Base-by-base conservation (phyloP, 2,113 vertebrate species). In the Psophia crepitans region DNA sequence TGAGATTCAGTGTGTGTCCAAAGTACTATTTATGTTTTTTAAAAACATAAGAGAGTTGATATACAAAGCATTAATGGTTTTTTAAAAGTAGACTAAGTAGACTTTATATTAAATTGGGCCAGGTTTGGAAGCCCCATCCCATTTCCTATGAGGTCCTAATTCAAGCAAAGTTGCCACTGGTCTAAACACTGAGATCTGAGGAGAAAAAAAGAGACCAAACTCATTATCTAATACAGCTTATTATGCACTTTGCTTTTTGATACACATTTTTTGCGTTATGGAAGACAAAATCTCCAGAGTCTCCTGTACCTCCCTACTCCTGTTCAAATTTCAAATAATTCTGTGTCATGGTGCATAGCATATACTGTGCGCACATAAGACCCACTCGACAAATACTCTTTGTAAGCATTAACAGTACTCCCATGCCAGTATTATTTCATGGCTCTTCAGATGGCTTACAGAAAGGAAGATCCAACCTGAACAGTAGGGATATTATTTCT, bases 331-430 rank as follows among this genome's bases (percentile, higher is more conserved):
- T 90, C 27, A 43, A 1, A 1, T 32, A 4, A 3, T 28, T 61
- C 68, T 71, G 58, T 13, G 44, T 21, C 3, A 3, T n/a, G 3
- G 28, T 15, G 12, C 1, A 0, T 33, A 56, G 1, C 11, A 23
- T 39, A 22, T 44, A 83, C 27, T 57, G 22, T 19, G 9, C 8
- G 10, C 33, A 35, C 1, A 2, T 12, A 35, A 84, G 12, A 69
- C 14, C 4, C 3, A 0, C 14, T 78, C 63, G n/a, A 68, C 9
- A 70, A n/a, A 73, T 57, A 54, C 19, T 75, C 20, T 48, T 71
- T 44, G 17, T n/a, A 37, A 81, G 2, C 5, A 33, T 32, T 86
- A 84, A 33, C 10, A 66, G 8, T 56, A 57, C 5, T 90, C 10
- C 5, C 2, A 76, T 4, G 9, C n/a, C 26, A 70, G 8, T 83